Base-by-base conservation (phyloP, 1,140 invertebrate genomes). In the Telenomus remus region DNA sequence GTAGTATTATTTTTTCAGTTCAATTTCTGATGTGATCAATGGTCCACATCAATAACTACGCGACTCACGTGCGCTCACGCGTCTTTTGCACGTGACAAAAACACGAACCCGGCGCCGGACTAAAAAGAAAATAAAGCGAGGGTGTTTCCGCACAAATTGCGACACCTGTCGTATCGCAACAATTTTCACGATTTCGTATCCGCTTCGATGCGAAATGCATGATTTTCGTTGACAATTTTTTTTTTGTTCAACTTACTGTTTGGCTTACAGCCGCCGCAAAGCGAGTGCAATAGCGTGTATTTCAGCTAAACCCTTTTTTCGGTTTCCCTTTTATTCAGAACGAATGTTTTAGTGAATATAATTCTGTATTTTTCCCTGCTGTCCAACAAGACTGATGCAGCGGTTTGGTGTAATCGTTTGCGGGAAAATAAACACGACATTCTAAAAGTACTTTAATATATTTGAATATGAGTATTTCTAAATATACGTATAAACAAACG, bases 1-100 rank as follows among this genome's bases (percentile, higher is more conserved):
- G 6, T 27, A n/a, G n/a, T 27, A 3, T 27, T 27, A 27, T 27
- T 27, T 27, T 27, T 27, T 27, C 19, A n/a, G 19, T 27, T 6
- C 19, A 27, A 82, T 82, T 80, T 79, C 79, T 80, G 59, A 39
- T 56, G 43, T 72, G 77, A 77, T 82, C 80, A 81, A 80, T 79
- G 71, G 39, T 70, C 39, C 43, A 42, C 55, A 61, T 55, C 60
- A 64, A 72, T 80, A 82, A 82, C 79, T 81, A 80, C 80, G 8
- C 33, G 55, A 13, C 43, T 72, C n/a, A 37, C 47, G 11, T 69
- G 35, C 39, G 48, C 42, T 54, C 75, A 77, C 68, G 70, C 70
- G 56, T 61, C 65, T 69, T 69, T 63, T 39, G 55, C 70, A 75
- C 71, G 64, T 71, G 60, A 79, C 66, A 68, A 74, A 78, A 78